Conservation (phyloP, 2,113 vertebrate genomes). For the Paraplagusia blochii region DNA sequence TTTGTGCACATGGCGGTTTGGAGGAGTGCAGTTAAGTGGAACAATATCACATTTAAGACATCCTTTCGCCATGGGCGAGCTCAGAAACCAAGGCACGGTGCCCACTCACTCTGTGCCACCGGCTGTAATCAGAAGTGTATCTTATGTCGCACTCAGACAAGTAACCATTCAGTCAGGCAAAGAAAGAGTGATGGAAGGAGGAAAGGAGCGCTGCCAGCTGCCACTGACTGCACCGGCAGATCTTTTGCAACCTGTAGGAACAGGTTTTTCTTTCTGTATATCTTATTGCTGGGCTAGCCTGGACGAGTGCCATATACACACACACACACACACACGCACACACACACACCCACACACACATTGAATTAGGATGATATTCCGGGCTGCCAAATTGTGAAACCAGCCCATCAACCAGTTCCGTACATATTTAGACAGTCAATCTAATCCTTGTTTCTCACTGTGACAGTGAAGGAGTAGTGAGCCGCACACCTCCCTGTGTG, state of each 20-base stretch:
- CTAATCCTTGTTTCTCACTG: constrained; percentile 38
- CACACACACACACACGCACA: constrained; percentile 22
- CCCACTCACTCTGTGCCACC: constrained; percentile 39
- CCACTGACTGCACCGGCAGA: constrained; percentile 50
- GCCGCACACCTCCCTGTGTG: constrained; percentile 14
- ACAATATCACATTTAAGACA: constrained; percentile 26
- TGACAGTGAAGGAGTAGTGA: constrained; percentile 17
- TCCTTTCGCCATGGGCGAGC: constrained; percentile 29
- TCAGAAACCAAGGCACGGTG: constrained; percentile 41
- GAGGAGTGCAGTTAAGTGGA: constrained; percentile 24
- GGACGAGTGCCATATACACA: constrained; percentile 53
- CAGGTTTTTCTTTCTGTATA: constrained; percentile 67
- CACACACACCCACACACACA: constrained; percentile 26
- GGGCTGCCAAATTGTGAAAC: constrained; percentile 64
- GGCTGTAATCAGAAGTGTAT: constrained; percentile 59
- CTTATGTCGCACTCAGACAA: constrained; percentile 60
- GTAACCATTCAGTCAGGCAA: constrained; percentile 53
- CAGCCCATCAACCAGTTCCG: constrained; percentile 57
- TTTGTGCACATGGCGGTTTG: constrained; percentile 16
- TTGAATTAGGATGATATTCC: constrained; percentile 45
- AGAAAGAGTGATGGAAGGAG: constrained; percentile 55
- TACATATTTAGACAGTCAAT: constrained; percentile 58
- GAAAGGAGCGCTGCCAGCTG: constrained; percentile 56
- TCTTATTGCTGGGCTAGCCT: constrained; percentile 58
- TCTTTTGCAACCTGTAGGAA: constrained; percentile 71